These are phyloP conservation scores for Fundulus diaphanus DNA, from an alignment of 2,797 vertebrate genomes.

Conservation along the genomic window DNA sequence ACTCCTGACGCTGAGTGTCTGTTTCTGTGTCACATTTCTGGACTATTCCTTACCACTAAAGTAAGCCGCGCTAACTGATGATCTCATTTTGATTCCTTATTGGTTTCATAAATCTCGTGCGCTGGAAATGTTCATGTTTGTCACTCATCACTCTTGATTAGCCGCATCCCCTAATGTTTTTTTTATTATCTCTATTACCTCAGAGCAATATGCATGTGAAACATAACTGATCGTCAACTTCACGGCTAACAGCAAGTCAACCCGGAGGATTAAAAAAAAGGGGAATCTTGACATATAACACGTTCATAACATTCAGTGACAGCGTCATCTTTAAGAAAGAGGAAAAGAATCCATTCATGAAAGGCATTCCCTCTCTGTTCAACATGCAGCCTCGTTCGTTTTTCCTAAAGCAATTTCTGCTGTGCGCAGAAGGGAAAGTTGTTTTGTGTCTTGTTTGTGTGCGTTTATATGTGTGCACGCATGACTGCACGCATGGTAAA, in stretches of 20 bases:
- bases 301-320: constrained; percentile 24
- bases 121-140: background rate
- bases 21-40: background rate
- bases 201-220: background rate
- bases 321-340: constrained; percentile 42
- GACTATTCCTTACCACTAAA: background rate
- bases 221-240: background rate
- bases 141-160: background rate
- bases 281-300: constrained; percentile 24
- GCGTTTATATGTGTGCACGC: constrained; percentile 26
- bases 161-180: background rate
- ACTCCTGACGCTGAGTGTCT: background rate
- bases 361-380: constrained; percentile 32
- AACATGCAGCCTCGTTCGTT: constrained; percentile 37
- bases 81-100: background rate
- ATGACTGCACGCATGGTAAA: constrained; percentile 62
- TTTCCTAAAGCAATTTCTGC: constrained; percentile 46
- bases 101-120: background rate
- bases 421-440: constrained; percentile 40
- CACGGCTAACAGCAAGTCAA: constrained; percentile 4
- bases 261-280: constrained; percentile 24
- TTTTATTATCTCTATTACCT: background rate
- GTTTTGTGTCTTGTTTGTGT: constrained; percentile 22
- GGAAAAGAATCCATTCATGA: constrained; percentile 48
- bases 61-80: background rate